Base-by-base conservation (phyloP, 2,113 vertebrate species). In the Gymnogyps californianus region DNA sequence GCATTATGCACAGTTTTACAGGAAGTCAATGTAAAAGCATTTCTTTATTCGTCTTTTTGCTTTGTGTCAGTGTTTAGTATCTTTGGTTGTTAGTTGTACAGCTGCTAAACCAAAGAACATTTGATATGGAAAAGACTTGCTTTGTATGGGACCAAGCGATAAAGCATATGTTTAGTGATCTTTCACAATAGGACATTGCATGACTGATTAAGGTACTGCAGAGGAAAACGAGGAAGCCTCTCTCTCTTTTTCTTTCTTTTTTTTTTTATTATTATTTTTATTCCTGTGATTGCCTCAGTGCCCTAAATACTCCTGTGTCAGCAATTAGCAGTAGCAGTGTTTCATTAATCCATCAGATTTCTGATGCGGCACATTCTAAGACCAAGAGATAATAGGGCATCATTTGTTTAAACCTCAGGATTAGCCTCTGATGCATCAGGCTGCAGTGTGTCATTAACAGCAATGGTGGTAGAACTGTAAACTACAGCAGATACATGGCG, bases 261-360 rank as follows among this genome's bases (percentile, higher is more conserved):
- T 51, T 52, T 12, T 7, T n/a, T 10, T 36, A 44, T 81, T 65
- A 36, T 34, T 94, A 57, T 95, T 97, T 90, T 97, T 89, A 94
- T 96, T 96, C 87, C 76, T 88, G 79, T 87, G 79, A 81, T 98
- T 98, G 96, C 96, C 97, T 98, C 80, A 59, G 95, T 97, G 89
- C 97, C 94, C 96, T 96, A 90, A 97, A 97, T 97, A 95, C 98
- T 96, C 96, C 96, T 85, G 87, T 98, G 98, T 98, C 98, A 98
- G 98, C 98, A 99, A 99, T 99, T 99, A 99, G 98, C 95, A 76
- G 90, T 95, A 98, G 97, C 98, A 98, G 96, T 93, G 97, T 98
- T 99, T 98, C 98, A 98, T 99, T 99, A 99, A 98, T 98, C 98
- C 98, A 28, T 97, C 92, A 97, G 95, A 84, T 97, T 98, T 98